These are phyloP conservation scores for Strigamia maritima DNA, from an alignment of 2,888 invertebrate genomes.

Conservation along the genomic window DNA sequence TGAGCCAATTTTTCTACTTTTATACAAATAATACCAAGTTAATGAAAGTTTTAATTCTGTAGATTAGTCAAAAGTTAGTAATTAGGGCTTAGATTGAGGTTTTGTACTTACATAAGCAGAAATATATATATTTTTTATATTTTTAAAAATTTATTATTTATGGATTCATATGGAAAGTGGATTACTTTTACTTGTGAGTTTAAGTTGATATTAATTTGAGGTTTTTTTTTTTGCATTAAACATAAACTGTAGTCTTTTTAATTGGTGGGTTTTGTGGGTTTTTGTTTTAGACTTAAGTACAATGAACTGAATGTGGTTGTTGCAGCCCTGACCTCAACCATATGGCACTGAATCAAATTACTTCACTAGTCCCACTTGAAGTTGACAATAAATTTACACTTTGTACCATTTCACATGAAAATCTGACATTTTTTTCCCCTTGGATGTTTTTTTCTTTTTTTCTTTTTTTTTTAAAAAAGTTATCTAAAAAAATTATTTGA, in stretches of 20 bases:
- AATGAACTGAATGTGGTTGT: conserved; percentile 32
- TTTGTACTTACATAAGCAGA: no score
- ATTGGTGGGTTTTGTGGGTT: background rate
- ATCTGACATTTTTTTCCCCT: no score
- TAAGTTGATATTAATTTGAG: background rate
- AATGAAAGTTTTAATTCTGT: background rate
- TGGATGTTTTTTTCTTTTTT: background rate
- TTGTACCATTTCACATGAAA: background rate
- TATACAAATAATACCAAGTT: background rate
- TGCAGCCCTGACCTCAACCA: conserved; percentile 29
- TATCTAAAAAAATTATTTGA: background rate
- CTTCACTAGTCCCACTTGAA: conserved; percentile 13
- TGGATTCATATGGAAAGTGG: background rate
- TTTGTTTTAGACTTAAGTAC: background rate
- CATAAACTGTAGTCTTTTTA: background rate
- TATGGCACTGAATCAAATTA: conserved; percentile 30
- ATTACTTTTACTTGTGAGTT: background rate
- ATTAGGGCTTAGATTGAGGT: background rate
- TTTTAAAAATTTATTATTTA: no score
- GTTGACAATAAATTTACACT: conserved; percentile 32
- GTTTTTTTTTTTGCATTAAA: background rate
- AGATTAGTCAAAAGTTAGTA: background rate
- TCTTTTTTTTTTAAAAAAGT: no score
- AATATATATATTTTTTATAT: no score
- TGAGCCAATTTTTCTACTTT: background rate